phyloP scores from a whole-genome alignment of 2,888 invertebrate genomes.

The Drosophila aldrichi region DNA sequence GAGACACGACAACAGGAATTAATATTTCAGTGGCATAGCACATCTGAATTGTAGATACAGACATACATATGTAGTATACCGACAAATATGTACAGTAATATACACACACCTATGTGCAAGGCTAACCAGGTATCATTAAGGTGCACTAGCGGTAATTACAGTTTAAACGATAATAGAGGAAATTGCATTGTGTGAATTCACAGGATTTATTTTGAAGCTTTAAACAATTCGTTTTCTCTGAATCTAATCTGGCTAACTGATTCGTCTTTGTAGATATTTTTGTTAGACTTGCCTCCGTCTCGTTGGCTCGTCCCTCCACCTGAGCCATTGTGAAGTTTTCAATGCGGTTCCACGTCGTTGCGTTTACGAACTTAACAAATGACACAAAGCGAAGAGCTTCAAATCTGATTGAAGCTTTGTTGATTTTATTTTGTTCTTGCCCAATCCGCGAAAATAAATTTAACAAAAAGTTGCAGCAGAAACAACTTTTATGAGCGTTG shows the following conservation, averaged over 20 bases:
- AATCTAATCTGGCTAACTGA: not conserved
- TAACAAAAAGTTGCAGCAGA: constrained; percentile 37
- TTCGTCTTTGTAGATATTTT: not conserved
- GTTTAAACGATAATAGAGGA: constrained; percentile 1
- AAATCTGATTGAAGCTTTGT: constrained; percentile 25
- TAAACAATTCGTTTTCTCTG: too few species aligned
- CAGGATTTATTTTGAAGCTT: constrained; percentile 24
- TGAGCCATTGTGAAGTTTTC: constrained; percentile 71
- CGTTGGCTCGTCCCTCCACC: constrained; percentile 65
- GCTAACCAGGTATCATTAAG: constrained; percentile 29
- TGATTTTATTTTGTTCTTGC: constrained; percentile 6
- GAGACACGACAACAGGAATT: constrained; percentile 50
- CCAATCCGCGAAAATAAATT: constrained; percentile 16
- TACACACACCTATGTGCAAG: constrained; percentile 11
- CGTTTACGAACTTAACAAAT: constrained; percentile 12
- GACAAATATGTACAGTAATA: constrained; percentile 10
- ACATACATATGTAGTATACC: not conserved
- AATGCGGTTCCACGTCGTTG: constrained; percentile 62
- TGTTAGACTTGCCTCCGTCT: constrained; percentile 72
- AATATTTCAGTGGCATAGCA: constrained; percentile 39
- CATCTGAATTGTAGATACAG: constrained; percentile 37
- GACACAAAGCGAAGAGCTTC: constrained; percentile 17
- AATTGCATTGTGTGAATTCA: constrained; percentile 15
- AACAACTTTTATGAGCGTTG: constrained; percentile 48
- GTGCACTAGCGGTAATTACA: constrained; percentile 12